Evolutionary conservation across 2,888 invertebrate species (phyloP).

Genomic region (Malthinus flaveolus): DNA sequence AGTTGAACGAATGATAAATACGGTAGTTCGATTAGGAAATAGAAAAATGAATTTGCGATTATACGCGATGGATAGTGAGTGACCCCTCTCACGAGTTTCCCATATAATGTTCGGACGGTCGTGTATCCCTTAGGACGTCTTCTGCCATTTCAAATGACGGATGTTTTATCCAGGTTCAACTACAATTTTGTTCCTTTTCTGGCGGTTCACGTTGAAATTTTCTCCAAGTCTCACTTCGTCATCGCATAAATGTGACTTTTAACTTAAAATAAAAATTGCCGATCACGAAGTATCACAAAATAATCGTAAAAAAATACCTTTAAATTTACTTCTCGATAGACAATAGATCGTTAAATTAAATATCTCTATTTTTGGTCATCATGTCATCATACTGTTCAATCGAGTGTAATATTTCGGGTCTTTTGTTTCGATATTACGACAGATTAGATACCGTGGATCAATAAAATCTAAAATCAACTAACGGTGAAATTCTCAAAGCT

Average conservation of each 20-base stretch:
- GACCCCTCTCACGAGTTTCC: constrained; percentile 10
- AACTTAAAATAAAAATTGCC: not conserved
- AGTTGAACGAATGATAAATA: constrained; percentile 9
- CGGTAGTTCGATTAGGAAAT: constrained; percentile 7
- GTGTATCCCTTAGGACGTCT: constrained; percentile 15
- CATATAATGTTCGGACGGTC: constrained; percentile 17
- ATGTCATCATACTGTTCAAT: constrained; percentile 1
- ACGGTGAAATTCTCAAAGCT: constrained; percentile 14
- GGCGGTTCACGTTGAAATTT: constrained; percentile 7
- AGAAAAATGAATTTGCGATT: constrained; percentile 19
- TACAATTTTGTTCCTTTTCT: constrained; percentile 8
- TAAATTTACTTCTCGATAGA: not conserved
- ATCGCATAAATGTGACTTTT: not conserved
- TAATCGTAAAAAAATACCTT: not conserved
- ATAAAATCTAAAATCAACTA: constrained; percentile 11
- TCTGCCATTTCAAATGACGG: constrained; percentile 17
- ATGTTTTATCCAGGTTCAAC: constrained; percentile 14
- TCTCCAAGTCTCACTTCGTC: not conserved
- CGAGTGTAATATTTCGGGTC: not conserved
- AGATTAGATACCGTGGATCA: not conserved
- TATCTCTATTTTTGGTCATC: constrained; percentile 4
- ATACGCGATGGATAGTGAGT: constrained; percentile 11
- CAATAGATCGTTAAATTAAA: constrained; percentile 1
- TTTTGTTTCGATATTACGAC: not conserved
- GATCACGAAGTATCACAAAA: not conserved